Percentiles rank a stretch among this genome's conserved stretches.
phyloP scores from a whole-genome alignment of 2,888 invertebrate genomes.

The Pristionchus fissidentatus region DNA sequence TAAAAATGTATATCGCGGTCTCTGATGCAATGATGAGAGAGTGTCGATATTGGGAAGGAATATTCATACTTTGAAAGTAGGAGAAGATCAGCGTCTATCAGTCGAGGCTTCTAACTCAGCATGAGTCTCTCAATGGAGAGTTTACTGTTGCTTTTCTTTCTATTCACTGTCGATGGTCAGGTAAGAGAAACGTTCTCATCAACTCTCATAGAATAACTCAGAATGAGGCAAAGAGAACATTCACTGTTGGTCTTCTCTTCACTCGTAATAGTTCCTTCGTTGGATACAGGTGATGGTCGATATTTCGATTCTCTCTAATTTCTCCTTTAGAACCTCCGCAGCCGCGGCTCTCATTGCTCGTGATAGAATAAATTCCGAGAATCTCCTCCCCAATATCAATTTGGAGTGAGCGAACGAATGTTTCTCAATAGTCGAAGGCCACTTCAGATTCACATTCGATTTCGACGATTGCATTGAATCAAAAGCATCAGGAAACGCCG shows the following conservation, averaged over 20 bases:
- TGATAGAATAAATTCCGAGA: constrained; percentile 54
- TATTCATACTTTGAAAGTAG: background rate
- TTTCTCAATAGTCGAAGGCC: background rate
- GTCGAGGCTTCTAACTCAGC: background rate
- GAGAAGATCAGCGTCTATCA: background rate
- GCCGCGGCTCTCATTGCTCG: constrained; percentile 56
- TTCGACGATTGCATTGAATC: constrained; percentile 40
- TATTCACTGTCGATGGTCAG: background rate
- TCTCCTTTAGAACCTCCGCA: constrained; percentile 50
- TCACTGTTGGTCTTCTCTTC: constrained; percentile 47
- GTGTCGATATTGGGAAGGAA: background rate
- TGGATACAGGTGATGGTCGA: constrained; percentile 1
- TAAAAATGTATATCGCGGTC: constrained; percentile 5
- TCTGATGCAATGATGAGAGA: constrained; percentile 18
- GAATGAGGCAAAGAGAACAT: background rate
- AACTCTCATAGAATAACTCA: background rate
- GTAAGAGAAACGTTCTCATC: background rate
- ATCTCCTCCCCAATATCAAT: constrained; percentile 50
- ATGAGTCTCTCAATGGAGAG: too few relatives aligned
- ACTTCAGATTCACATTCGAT: constrained; percentile 26
- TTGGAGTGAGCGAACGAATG: constrained; percentile 50
- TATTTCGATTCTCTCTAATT: background rate
- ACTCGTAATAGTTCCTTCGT: constrained; percentile 36
- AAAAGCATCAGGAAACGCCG: constrained; percentile 23
- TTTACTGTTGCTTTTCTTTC: background rate